Evolutionary conservation across 2,888 invertebrate genomes (phyloP).

Genomic region (Ichneumon xanthorius): DNA sequence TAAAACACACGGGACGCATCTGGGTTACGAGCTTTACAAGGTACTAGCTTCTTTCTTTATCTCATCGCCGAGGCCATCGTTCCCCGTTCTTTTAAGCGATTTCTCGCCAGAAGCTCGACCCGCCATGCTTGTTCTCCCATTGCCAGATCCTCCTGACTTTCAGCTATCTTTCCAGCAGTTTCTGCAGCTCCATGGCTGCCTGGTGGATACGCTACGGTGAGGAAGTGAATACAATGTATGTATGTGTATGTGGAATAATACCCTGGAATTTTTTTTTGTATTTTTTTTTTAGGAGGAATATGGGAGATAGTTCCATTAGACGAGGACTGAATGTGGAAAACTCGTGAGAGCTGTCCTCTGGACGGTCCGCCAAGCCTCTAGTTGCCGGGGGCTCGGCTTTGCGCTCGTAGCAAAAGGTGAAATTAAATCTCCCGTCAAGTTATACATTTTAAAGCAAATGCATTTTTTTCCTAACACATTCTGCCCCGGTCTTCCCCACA

Average conservation of each 20-base stretch:
- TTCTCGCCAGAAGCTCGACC: conserved; percentile 65
- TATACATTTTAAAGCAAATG: too few species aligned
- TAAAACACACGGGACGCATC: conserved; percentile 83
- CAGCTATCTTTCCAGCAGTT: conserved; percentile 3
- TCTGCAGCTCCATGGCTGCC: conserved; percentile 6
- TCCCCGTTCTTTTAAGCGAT: conserved; percentile 66
- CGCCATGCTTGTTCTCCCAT: conserved; percentile 25
- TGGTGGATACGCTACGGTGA: background rate
- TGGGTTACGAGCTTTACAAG: conserved; percentile 83
- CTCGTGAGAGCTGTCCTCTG: too few species aligned
- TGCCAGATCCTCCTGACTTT: conserved; percentile 42
- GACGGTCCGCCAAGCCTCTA: too few species aligned
- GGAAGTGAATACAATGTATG: conserved; percentile 22
- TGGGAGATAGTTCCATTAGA: too few species aligned
- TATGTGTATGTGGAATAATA: background rate
- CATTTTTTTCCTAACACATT: too few species aligned
- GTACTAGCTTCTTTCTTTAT: conserved; percentile 80
- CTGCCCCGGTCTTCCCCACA: too few species aligned
- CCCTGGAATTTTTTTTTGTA: too few species aligned
- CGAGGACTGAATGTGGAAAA: too few species aligned
- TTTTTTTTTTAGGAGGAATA: too few species aligned
- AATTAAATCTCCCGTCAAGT: too few species aligned
- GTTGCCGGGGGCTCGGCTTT: too few species aligned
- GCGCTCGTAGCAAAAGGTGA: too few species aligned
- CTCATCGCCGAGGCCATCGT: conserved; percentile 65